These are phyloP conservation scores for Glaucidium brasilianum DNA, from an alignment of 2,113 vertebrate species.

Conservation along the genomic window DNA sequence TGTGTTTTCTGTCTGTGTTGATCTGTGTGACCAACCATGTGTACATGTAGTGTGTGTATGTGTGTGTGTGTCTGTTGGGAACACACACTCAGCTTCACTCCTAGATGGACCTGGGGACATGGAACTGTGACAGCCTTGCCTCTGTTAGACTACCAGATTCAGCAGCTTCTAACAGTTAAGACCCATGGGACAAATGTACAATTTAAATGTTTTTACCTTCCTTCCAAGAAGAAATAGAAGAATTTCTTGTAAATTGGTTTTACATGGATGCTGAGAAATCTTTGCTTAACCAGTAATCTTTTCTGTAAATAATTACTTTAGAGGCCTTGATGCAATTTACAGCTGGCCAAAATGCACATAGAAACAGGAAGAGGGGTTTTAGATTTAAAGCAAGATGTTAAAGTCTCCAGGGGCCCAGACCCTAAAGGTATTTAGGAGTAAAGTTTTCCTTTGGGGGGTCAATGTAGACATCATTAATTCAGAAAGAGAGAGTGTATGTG, in stretches of 20 bases:
- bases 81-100: not conserved
- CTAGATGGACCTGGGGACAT: not conserved
- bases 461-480: not conserved
- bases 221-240: not conserved
- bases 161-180: not conserved
- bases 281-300: slow-evolving; percentile 17
- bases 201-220: slow-evolving; percentile 28
- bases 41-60: not conserved
- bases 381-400: not conserved
- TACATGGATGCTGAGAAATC: slow-evolving; percentile 11
- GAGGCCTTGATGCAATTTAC: slow-evolving; percentile 3
- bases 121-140: not conserved
- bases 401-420: not conserved
- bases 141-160: not conserved
- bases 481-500: not conserved
- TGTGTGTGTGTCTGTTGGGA: not conserved
- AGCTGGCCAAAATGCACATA: not conserved
- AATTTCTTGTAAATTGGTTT: slow-evolving; percentile 20
- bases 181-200: not conserved
- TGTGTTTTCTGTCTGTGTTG: not conserved
- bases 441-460: not conserved
- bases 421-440: not conserved
- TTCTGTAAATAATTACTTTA: slow-evolving; percentile 28
- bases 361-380: not conserved
- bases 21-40: not conserved